Evolutionary conservation across 1,140 invertebrate species (phyloP).

Genomic region (Drosophila sucinea): DNA sequence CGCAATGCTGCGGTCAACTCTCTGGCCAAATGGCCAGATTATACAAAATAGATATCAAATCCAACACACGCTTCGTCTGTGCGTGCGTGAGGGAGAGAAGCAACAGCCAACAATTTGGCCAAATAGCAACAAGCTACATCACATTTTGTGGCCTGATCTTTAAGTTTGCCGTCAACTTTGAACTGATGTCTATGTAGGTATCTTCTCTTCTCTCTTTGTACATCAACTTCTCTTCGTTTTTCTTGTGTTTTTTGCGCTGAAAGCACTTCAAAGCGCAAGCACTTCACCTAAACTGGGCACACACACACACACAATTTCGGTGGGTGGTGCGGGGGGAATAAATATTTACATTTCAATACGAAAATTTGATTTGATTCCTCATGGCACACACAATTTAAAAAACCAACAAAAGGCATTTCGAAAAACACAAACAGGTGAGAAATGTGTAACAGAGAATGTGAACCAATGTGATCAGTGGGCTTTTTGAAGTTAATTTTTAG

Average conservation of each 20-base stretch:
- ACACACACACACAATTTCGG: constrained; percentile 19
- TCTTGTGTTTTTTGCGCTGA: constrained; percentile 1
- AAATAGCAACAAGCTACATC: constrained; percentile 20
- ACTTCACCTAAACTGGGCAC: constrained; percentile 60
- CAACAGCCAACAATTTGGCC: no score
- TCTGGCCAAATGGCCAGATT: constrained; percentile 46
- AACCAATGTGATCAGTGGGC: neutral
- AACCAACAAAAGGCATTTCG: constrained; percentile 50
- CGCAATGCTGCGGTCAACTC: constrained; percentile 68
- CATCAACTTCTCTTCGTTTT: constrained; percentile 15
- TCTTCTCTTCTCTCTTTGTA: neutral
- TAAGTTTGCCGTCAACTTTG: constrained; percentile 66
- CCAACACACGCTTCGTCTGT: constrained; percentile 30
- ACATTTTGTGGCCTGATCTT: constrained; percentile 34
- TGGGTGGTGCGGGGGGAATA: constrained; percentile 41
- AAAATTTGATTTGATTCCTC: constrained; percentile 73
- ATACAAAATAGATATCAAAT: constrained; percentile 49
- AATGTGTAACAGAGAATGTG: constrained; percentile 28
- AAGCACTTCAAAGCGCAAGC: constrained; percentile 73
- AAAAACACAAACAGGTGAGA: constrained; percentile 52
- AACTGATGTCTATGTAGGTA: constrained; percentile 39
- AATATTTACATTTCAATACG: constrained; percentile 78
- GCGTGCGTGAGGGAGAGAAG: constrained; percentile 24
- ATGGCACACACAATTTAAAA: constrained; percentile 51
- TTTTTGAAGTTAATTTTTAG: constrained; percentile 23